A percentile compares a stretch with the other conserved stretches of the same genome.
Conservation (phyloP, 2,113 vertebrate species). For the Thamnaconus septentrionalis region DNA sequence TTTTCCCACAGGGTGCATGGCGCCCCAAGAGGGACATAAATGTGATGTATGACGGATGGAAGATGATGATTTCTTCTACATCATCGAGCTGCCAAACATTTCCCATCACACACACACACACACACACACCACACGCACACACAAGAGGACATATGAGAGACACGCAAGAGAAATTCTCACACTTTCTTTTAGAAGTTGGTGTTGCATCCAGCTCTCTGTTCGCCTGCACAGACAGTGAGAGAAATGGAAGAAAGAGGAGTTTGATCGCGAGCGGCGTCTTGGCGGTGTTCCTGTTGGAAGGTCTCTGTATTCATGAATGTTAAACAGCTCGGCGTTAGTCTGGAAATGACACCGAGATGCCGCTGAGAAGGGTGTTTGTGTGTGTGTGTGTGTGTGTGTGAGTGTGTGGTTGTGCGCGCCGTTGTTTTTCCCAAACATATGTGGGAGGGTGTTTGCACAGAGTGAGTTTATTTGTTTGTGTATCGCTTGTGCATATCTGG, state of each 20-base stretch:
- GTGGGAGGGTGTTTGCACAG: not conserved
- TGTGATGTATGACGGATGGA: constrained; percentile 25
- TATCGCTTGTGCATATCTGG: constrained; percentile 47
- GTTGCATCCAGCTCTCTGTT: constrained; percentile 20
- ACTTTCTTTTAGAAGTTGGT: constrained; percentile 52
- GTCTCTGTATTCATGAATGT: constrained; percentile 57
- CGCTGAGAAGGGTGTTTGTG: constrained; percentile 10
- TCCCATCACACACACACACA: not conserved
- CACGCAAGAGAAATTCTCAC: constrained; percentile 31
- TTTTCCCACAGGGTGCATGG: too few species aligned
- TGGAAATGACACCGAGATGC: constrained; percentile 51
- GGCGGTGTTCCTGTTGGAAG: constrained; percentile 24
- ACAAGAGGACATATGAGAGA: constrained; percentile 1
- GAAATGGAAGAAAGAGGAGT: constrained; percentile 3
- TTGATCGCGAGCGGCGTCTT: constrained; percentile 12
- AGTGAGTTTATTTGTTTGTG: constrained; percentile 29
- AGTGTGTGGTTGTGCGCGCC: too few species aligned
- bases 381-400: too few species aligned
- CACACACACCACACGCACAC: not conserved
- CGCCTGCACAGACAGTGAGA: not conserved
- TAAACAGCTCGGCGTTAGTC: constrained; percentile 55
- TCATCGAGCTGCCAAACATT: not conserved
- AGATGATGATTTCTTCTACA: constrained; percentile 28
- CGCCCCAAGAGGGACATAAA: constrained; percentile 5
- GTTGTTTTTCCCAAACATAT: too few species aligned